Evolutionary conservation across 2,888 invertebrate genomes (phyloP).

Genomic region (Drosophila percnosoma): DNA sequence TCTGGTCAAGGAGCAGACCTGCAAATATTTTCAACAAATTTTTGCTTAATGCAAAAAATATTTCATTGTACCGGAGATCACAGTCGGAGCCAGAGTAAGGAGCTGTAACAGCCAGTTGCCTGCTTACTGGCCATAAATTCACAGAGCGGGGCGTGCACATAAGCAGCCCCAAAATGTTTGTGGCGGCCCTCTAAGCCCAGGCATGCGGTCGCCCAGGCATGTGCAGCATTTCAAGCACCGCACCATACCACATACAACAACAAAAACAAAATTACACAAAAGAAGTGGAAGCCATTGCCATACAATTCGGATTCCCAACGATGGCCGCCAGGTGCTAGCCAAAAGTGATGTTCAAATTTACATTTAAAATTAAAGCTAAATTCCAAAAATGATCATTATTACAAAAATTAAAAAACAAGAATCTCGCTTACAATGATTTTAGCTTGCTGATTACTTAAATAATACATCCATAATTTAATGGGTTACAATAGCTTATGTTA

Average conservation of each 20-base stretch:
- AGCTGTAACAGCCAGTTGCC: conserved; percentile 33
- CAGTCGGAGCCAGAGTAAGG: background rate
- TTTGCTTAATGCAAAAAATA: conserved; percentile 81
- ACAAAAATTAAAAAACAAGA: background rate
- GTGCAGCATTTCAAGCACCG: conserved; percentile 79
- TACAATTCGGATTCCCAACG: conserved; percentile 58
- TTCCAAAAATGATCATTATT: background rate
- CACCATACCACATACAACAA: conserved; percentile 32
- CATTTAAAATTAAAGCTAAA: conserved; percentile 23
- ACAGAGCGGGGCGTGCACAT: conserved; percentile 47
- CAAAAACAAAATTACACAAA: conserved; percentile 54
- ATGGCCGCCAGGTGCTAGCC: conserved; percentile 35
- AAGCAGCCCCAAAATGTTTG: conserved; percentile 77
- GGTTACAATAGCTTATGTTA: background rate
- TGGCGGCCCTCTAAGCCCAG: conserved; percentile 76
- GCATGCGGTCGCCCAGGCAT: conserved; percentile 78
- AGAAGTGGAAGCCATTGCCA: conserved; percentile 63
- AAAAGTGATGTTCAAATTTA: conserved; percentile 38
- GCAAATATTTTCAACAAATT: conserved; percentile 79
- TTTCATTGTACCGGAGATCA: conserved; percentile 59
- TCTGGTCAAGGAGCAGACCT: conserved; percentile 60
- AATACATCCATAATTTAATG: background rate
- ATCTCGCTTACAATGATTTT: background rate
- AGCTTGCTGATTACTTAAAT: too few species aligned
- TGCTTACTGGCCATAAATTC: conserved; percentile 66